Conservation (phyloP, 2,113 vertebrate genomes). For the Apteryx mantelli region DNA sequence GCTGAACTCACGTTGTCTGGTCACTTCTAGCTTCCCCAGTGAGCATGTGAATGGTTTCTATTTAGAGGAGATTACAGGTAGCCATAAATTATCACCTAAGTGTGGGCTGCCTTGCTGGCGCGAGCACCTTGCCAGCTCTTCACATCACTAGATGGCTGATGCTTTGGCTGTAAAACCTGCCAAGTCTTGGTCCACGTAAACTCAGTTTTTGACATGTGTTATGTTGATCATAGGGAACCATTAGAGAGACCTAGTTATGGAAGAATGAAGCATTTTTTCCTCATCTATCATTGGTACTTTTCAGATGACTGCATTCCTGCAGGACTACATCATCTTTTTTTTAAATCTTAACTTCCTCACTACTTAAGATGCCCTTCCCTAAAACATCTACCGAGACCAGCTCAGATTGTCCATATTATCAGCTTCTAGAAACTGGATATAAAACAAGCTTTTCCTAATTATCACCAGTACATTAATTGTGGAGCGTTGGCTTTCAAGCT, state of each 20-base stretch:
- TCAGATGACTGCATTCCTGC: slow-evolving; percentile 59
- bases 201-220: slow-evolving; percentile 61
- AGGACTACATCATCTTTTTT: background rate
- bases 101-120: slow-evolving; percentile 27
- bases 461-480: background rate
- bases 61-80: slow-evolving; percentile 64
- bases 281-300: slow-evolving; percentile 61
- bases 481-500: background rate
- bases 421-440: background rate
- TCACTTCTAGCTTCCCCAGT: slow-evolving; percentile 50
- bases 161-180: slow-evolving; percentile 12
- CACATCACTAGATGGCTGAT: slow-evolving; percentile 1
- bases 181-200: slow-evolving; percentile 51
- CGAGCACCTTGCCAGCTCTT: slow-evolving; percentile 44
- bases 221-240: slow-evolving; percentile 49
- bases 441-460: background rate
- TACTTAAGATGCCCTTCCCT: background rate
- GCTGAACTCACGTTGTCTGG: slow-evolving; percentile 69
- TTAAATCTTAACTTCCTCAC: background rate
- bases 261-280: slow-evolving; percentile 66
- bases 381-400: background rate
- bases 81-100: slow-evolving; percentile 69
- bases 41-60: slow-evolving; percentile 64
- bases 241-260: background rate
- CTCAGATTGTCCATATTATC: background rate